A percentile compares a stretch with the other conserved stretches of the same genome.
Conservation (phyloP, 2,888 invertebrate genomes). For the Synanthedon tipuliformis region DNA sequence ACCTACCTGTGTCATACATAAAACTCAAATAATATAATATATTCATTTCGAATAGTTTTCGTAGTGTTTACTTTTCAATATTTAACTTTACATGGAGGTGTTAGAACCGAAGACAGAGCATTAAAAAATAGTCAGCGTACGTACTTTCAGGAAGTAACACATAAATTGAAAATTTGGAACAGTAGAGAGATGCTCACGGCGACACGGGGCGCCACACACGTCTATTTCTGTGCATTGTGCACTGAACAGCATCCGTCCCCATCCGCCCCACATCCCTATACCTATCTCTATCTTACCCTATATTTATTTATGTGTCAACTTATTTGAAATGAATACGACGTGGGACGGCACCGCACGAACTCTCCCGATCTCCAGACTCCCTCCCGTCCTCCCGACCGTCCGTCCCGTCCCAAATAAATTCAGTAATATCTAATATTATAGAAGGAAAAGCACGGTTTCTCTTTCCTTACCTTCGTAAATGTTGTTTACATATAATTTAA, state of each 20-base stretch:
- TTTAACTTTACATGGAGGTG: no score
- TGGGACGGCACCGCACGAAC: slow-evolving; percentile 26
- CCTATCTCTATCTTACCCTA: slow-evolving; percentile 27
- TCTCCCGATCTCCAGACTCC: slow-evolving; percentile 28
- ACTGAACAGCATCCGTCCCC: slow-evolving; percentile 47
- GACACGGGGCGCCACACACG: slow-evolving; percentile 29
- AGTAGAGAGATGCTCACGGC: slow-evolving; percentile 13
- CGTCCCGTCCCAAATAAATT: slow-evolving; percentile 35
- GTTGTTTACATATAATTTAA: no score
- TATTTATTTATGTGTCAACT: slow-evolving; percentile 9
- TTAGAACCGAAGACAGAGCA: not conserved
- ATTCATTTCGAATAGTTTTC: no score
- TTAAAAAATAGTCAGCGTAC: slow-evolving; percentile 3
- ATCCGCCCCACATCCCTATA: slow-evolving; percentile 12
- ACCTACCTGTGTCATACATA: no score
- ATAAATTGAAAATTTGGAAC: slow-evolving; percentile 53
- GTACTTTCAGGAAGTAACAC: slow-evolving; percentile 40
- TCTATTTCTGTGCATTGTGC: slow-evolving; percentile 47
- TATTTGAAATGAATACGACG: not conserved
- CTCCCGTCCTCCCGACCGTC: slow-evolving; percentile 30
- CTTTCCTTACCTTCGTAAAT: no score
- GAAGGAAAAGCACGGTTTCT: slow-evolving; percentile 16
- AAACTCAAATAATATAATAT: no score
- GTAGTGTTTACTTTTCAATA: no score
- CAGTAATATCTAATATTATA: slow-evolving; percentile 25